Evolutionary conservation across 2,888 invertebrate species (phyloP), one percentile per base, ranked within the genome.

Genomic region (Tenodera sinensis): DNA sequence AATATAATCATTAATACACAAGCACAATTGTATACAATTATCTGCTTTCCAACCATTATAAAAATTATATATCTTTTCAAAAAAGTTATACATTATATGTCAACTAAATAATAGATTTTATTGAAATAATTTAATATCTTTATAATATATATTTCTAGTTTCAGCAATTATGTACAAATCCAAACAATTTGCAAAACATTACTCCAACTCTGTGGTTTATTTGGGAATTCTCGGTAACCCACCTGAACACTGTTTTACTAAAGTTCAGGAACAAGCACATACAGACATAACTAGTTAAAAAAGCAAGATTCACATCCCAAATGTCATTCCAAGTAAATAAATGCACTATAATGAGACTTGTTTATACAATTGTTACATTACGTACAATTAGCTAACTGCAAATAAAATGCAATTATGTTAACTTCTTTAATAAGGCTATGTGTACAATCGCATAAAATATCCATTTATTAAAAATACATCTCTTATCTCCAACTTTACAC

Each of bases 31-130:
- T 87, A 88, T 89, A 85, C 89, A 90, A 82, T 84, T 89, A 84
- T 90, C 90, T 89, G 89, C 89, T 90, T 89, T 88, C 90, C 90
- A 90, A 89, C 89, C 89, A 90, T 87, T 88, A 89, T 88, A 89
- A 84, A 42, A 71, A 71, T 25, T 71, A 71, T 71, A 71, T 71
- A 20, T 71, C 54, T 71, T 71, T 71, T 9, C 54, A n/a, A 34
- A 87, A 84, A 87, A 28, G 82, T 87, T 71, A 88, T 28, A 34
- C 42, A 90, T 34, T 47, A 84, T 87, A 83, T 85, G 83, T 89
- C 88, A 90, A 89, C 87, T 71, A 90, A 89, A 87, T 85, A 84
- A 90, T 90, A 89, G 90, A 90, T 90, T 90, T 89, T 83, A 89
- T 54, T 89, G 87, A 90, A 90, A 89, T 91, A 90, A 90, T 88